Base-by-base conservation (phyloP, 1,140 invertebrate genomes). In the Penaeus vannamei region DNA sequence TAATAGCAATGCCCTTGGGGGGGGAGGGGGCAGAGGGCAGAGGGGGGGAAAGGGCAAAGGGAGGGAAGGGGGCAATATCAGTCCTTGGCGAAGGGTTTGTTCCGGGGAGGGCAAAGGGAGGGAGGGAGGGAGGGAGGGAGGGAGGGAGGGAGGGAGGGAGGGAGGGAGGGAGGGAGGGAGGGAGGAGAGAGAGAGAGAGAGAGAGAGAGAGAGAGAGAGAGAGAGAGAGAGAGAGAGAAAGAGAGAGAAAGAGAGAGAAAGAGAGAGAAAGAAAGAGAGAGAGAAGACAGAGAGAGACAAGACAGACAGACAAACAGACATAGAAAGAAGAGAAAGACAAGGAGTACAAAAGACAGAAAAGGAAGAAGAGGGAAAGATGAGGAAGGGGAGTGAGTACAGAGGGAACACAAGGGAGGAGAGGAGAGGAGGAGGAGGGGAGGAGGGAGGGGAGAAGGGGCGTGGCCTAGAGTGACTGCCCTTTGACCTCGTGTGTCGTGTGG, bases 271-370 rank as follows among this genome's bases (percentile, higher is more conserved):
- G 36, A 36, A 5, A 36, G 36, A 36, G 46, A 29, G 46, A 29
- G 46, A 61, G 60, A 20, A 26, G 46, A 83, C 0, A 23, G 53
- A 60, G 23, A 23, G 59, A n/a, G 46, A 60, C 53, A 61, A 61
- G 81, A 60, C 53, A 62, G 59, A 83, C 53, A 61, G 81, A 61
- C 1, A 60, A 53, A 62, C 53, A 62, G 60, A 83, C 53, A 83
- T n/a, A 26, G 19, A 23, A n/a, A 79, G 23, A 79, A 8, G 10
- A 3, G 7, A 0, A 20, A 7, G 76, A 26, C 32, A 42, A 26
- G 5, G 46, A 69, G 22, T 36, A 26, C 20, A 20, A 3, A 42
- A 77, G 72, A 77, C 29, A 77, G 72, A 26, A 26, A 36, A 26
- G 46, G 72, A 36, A 17, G 53, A 32, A 32, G 26, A 32, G 76